Evolutionary conservation across 2,888 invertebrate genomes (phyloP).

Genomic region (Drymonia ruficornis): DNA sequence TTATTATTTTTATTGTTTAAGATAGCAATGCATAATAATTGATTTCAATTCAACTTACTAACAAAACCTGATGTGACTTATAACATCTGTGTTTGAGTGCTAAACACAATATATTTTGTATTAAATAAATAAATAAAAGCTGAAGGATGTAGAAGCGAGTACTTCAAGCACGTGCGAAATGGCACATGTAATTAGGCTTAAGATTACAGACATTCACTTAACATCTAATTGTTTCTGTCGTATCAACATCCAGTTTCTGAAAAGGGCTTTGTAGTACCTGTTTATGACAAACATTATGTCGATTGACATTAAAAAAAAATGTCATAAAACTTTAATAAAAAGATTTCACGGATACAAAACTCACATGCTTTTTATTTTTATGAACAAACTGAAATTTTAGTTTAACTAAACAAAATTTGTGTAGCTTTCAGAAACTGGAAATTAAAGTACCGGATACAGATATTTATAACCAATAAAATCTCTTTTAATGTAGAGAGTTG

Average conservation of each 20-base stretch:
- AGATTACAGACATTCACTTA: slow-evolving; percentile 44
- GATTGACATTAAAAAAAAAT: no score
- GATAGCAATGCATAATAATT: background rate
- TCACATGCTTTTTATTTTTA: no score
- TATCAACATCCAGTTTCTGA: slow-evolving; percentile 16
- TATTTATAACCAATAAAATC: background rate
- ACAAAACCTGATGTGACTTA: slow-evolving; percentile 18
- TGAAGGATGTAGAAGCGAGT: slow-evolving; percentile 50
- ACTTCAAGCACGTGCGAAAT: slow-evolving; percentile 77
- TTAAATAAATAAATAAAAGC: slow-evolving; percentile 72
- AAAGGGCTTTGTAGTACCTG: slow-evolving; percentile 5
- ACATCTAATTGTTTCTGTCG: slow-evolving; percentile 26
- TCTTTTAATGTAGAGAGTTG: background rate
- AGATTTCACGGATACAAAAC: no score
- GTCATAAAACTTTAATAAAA: background rate
- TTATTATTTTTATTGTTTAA: background rate
- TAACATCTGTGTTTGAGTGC: slow-evolving; percentile 13
- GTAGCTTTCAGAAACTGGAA: slow-evolving; percentile 5
- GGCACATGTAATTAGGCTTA: slow-evolving; percentile 79
- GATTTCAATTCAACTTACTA: slow-evolving; percentile 14
- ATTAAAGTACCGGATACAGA: background rate
- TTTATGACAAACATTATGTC: background rate
- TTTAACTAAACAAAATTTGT: background rate
- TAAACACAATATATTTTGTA: slow-evolving; percentile 27
- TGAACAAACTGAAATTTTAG: no score